These are phyloP conservation scores for Glossosoma conforme DNA, from an alignment of 1,140 invertebrate species.

Conservation along the genomic window DNA sequence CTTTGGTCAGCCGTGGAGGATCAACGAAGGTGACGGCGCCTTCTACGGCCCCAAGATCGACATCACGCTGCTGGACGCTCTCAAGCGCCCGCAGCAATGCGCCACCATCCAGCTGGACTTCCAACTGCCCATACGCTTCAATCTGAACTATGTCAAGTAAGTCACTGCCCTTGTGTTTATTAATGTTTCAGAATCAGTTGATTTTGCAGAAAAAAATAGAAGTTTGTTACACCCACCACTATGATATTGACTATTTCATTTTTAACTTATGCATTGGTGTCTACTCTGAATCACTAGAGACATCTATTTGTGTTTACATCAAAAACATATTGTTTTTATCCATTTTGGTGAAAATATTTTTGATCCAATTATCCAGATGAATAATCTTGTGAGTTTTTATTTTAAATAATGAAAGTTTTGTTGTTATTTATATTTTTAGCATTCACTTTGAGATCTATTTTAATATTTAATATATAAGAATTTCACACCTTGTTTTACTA, in stretches of 20 bases:
- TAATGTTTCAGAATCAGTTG: neutral
- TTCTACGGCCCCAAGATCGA: constrained; percentile 99
- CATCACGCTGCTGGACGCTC: constrained; percentile 93
- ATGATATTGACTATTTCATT: neutral
- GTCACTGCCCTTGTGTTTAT: constrained; percentile 25
- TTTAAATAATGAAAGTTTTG: too few species aligned
- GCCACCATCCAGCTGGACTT: constrained; percentile 99
- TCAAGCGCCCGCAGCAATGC: constrained; percentile 86
- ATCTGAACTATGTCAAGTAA: constrained; percentile 53
- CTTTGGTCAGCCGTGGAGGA: constrained; percentile 81
- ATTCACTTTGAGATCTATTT: too few species aligned
- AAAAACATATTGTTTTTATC: too few species aligned
- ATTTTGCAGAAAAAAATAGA: neutral
- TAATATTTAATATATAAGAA: too few species aligned
- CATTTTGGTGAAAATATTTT: too few species aligned
- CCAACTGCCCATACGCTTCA: constrained; percentile 74
- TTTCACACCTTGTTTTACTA: too few species aligned
- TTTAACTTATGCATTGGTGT: neutral
- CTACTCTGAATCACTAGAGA: too few species aligned
- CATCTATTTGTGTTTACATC: too few species aligned
- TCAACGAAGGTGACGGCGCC: constrained; percentile 93
- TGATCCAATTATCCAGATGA: too few species aligned
- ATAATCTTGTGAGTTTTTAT: too few species aligned
- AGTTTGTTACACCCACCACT: neutral
- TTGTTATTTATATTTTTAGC: too few species aligned